A percentile compares a stretch with the other conserved stretches of the same genome.
phyloP scores from a whole-genome alignment of 2,113 vertebrate species.

The Onychostruthus taczanowskii region DNA sequence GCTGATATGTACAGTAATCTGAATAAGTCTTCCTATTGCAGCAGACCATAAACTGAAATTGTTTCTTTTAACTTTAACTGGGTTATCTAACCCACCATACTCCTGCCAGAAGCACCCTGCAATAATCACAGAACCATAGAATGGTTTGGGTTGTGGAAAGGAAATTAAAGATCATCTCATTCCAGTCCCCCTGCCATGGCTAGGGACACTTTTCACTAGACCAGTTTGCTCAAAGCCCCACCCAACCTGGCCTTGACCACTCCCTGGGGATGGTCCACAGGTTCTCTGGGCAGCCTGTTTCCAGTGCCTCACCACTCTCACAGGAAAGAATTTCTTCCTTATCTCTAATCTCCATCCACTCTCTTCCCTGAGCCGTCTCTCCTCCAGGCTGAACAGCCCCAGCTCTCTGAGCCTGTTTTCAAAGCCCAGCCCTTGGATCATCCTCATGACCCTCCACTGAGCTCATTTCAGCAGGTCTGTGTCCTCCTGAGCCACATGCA shows the following conservation, averaged over 20 bases:
- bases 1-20: neutral
- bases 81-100: neutral
- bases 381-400: neutral
- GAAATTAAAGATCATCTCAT: neutral
- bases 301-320: neutral
- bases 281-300: neutral
- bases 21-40: neutral
- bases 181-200: neutral
- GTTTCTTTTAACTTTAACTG: neutral
- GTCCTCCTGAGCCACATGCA: neutral
- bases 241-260: too few relatives aligned
- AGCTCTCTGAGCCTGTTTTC: neutral
- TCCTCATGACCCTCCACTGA: neutral
- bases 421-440: neutral
- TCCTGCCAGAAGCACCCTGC: neutral
- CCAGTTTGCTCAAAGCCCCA: neutral
- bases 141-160: neutral
- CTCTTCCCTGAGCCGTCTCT: neutral
- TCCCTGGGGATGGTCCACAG: accelerated
- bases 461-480: accelerated
- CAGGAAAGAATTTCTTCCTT: neutral
- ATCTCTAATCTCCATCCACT: neutral
- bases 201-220: neutral
- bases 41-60: neutral
- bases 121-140: neutral